Conservation (phyloP, 2,888 invertebrate species). For the Bibio marci region DNA sequence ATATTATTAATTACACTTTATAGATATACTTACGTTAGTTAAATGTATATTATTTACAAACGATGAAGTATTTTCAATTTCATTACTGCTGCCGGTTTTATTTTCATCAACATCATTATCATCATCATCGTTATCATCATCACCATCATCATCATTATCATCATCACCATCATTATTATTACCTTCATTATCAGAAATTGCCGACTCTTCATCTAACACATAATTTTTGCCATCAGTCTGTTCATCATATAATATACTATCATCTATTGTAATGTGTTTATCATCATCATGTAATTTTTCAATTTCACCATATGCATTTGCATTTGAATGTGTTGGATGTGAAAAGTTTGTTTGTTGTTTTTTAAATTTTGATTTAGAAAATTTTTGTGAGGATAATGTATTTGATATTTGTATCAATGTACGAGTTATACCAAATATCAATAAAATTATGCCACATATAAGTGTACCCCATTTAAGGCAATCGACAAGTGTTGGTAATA, state of each 20-base stretch:
- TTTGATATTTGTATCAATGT: conserved; percentile 19
- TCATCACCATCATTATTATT: conserved; percentile 14
- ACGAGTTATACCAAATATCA: conserved; percentile 22
- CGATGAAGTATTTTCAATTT: too few relatives aligned
- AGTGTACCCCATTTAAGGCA: conserved; percentile 24
- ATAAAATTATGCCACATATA: conserved; percentile 17
- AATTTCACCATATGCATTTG: conserved; percentile 15
- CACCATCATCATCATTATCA: too few relatives aligned
- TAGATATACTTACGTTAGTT: too few relatives aligned
- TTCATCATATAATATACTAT: background rate
- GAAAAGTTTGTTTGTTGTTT: conserved; percentile 17
- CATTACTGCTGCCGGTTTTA: too few relatives aligned
- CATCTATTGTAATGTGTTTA: background rate
- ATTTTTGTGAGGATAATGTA: conserved; percentile 3
- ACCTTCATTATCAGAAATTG: conserved; percentile 16
- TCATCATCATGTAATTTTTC: background rate
- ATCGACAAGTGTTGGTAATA: conserved; percentile 44
- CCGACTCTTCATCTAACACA: conserved; percentile 21
- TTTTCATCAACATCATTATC: too few relatives aligned
- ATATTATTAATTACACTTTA: too few relatives aligned
- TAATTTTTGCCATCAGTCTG: conserved; percentile 12
- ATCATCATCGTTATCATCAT: too few relatives aligned
- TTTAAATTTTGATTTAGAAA: conserved; percentile 3
- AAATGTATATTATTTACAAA: too few relatives aligned
- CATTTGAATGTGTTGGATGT: too few relatives aligned